Percentiles rank a stretch among this genome's conserved stretches.
Evolutionary conservation across 2,888 invertebrate genomes (phyloP).

Genomic region (Anthoptus insignis): DNA sequence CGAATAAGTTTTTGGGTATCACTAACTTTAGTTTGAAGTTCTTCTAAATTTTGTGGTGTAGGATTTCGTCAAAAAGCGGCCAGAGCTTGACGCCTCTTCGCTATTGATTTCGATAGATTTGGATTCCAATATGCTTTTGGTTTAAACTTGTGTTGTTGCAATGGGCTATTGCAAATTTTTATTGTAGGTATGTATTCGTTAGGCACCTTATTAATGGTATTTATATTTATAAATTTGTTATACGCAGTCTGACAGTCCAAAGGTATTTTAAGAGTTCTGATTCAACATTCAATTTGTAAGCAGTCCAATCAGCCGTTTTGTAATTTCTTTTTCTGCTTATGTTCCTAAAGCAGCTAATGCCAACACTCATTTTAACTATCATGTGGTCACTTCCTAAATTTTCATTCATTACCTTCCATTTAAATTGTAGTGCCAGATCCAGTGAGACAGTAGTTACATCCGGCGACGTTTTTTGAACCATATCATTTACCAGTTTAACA

Average conservation of each 20-base stretch:
- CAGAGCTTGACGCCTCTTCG: conserved; percentile 11
- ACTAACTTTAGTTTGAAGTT: background rate
- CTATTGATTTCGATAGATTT: conserved; percentile 1
- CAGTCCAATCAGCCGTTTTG: conserved; percentile 3
- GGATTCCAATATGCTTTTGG: conserved; percentile 22
- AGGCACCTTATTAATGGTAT: conserved; percentile 12
- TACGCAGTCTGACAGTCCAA: background rate
- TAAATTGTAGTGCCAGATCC: conserved; percentile 35
- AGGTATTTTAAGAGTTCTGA: background rate
- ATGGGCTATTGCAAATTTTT: conserved; percentile 17
- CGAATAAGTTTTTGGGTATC: conserved; percentile 30
- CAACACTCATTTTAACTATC: background rate
- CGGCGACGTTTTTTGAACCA: conserved; percentile 42
- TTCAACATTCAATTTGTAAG: conserved; percentile 1
- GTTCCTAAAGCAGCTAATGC: background rate
- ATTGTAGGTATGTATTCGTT: conserved; percentile 14
- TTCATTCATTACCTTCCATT: conserved; percentile 41
- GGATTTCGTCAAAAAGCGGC: conserved; percentile 12
- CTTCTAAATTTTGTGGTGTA: conserved; percentile 7
- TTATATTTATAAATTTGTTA: background rate
- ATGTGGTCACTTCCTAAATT: conserved; percentile 41
- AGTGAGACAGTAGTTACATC: conserved; percentile 38
- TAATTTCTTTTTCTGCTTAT: conserved; percentile 18
- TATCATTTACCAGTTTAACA: conserved; percentile 34
- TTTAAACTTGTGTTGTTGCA: conserved; percentile 13